Evolutionary conservation across 2,797 vertebrate species (phyloP), one percentile per base, ranked within the genome.

Genomic region (Macropodus opercularis): DNA sequence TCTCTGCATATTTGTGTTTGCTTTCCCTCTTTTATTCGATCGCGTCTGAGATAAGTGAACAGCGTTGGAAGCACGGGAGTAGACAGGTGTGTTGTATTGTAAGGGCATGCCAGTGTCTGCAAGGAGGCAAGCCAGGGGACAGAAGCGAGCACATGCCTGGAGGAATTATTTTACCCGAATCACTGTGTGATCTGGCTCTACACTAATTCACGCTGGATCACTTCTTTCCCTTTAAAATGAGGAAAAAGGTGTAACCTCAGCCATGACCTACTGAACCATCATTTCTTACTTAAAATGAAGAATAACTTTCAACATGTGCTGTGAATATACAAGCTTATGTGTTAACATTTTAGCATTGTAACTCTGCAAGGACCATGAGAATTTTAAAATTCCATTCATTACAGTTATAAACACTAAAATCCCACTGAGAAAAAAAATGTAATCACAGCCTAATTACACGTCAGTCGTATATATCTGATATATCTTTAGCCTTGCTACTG

Each of bases 151-250:
- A 62, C 59, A 47, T 52, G 54, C 36, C 43, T 42, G 27, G 43
- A 31, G 14, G 52, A 75, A 55, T 71, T 0, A 68, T 69, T 69
- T 66, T 17, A 61, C 54, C 36, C 44, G 10, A 65, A 52, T 68
- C 26, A 42, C 26, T 4, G 0, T 35, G 17, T 22, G 12, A 12
- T n/a, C 15, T 24, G 31, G 26, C 51, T 48, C 14, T 27, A 40
- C 38, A 36, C 19, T 17, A 35, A 60, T 36, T 62, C n/a, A 60
- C 40, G 43, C 3, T 15, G n/a, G 43, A 43, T 39, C 18, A 54
- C 50, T 41, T 50, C 49, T 44, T 40, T 12, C n/a, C n/a, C 40
- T 18, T 65, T 32, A 19, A n/a, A 15, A 34, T 41, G 27, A 56
- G 14, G n/a, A n/a, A 27, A 31, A 52, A 58, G 49, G 34, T 53